Conservation (phyloP, 53 echinoderm and acorn worm genomes). For the Zoroaster sp. region DNA sequence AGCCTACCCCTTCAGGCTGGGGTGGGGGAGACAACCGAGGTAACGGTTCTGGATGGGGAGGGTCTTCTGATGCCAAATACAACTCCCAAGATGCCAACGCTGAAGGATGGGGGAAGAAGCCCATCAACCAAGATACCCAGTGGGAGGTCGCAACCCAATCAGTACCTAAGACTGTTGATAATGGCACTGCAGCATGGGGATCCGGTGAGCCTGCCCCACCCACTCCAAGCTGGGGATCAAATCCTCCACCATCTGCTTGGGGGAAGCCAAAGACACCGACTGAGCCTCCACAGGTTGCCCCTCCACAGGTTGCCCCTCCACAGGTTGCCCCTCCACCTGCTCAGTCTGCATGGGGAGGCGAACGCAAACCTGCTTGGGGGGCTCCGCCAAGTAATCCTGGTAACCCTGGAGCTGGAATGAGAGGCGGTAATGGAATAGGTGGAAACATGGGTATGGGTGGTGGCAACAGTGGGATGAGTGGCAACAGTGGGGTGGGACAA, state of each 20-base stretch:
- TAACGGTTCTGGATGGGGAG: conserved; percentile 31
- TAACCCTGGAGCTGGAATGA: conserved; percentile 24
- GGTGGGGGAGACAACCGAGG: conserved; percentile 39
- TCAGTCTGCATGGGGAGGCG: conserved; percentile 33
- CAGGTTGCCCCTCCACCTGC: neutral
- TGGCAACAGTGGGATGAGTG: neutral
- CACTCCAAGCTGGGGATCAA: conserved; percentile 31
- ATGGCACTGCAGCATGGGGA: conserved; percentile 60
- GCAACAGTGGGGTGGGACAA: neutral
- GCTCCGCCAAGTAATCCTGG: conserved; percentile 42
- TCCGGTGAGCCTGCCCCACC: neutral
- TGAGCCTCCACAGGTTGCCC: conserved; percentile 41
- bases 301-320: neutral
- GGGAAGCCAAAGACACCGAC: conserved; percentile 71
- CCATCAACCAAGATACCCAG: conserved; percentile 81
- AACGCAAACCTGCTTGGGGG: conserved; percentile 52
- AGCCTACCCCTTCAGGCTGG: conserved; percentile 26
- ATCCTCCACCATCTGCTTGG: conserved; percentile 78
- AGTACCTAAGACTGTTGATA: conserved; percentile 56
- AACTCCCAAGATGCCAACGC: neutral
- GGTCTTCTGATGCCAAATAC: neutral
- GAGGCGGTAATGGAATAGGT: conserved; percentile 8
- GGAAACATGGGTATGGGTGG: conserved; percentile 18
- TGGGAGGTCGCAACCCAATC: conserved; percentile 52
- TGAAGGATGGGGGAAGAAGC: conserved; percentile 93